Percentiles rank a stretch among this genome's conserved stretches.
Evolutionary conservation across 2,888 invertebrate genomes (phyloP).

Genomic region (Autographa gamma): DNA sequence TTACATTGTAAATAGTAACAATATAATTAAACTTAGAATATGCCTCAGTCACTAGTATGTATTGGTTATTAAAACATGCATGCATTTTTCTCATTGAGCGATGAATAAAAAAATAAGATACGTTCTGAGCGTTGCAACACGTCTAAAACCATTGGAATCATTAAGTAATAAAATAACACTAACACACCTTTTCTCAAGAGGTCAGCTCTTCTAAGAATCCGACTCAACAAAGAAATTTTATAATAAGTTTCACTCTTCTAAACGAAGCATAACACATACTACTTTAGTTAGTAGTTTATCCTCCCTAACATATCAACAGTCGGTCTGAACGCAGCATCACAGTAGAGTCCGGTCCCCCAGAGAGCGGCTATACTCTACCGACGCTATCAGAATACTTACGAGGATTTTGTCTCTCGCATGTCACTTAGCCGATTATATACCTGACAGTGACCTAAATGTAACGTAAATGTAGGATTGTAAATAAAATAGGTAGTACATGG

Average conservation of each 20-base stretch:
- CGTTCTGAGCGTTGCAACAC: too few species aligned
- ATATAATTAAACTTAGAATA: background rate
- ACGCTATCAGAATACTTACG: constrained; percentile 50
- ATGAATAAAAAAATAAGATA: too few species aligned
- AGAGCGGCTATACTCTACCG: constrained; percentile 27
- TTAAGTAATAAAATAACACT: background rate
- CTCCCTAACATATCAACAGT: too few species aligned
- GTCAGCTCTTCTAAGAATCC: too few species aligned
- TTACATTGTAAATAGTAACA: background rate
- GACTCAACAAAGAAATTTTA: background rate
- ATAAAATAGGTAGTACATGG: background rate
- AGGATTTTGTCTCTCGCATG: constrained; percentile 45
- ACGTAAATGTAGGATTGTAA: constrained; percentile 18
- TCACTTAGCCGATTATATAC: constrained; percentile 45
- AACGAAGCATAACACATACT: too few species aligned
- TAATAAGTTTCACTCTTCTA: background rate
- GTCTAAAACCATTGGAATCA: too few species aligned
- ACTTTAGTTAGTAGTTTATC: too few species aligned
- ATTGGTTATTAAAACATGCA: too few species aligned
- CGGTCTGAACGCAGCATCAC: constrained; percentile 31
- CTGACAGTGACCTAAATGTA: constrained; percentile 17
- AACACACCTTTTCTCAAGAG: background rate
- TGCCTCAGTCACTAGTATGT: background rate
- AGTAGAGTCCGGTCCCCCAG: constrained; percentile 38
- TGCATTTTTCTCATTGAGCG: too few species aligned